Evolutionary conservation across 2,888 invertebrate species (phyloP), one percentile per base, ranked within the genome.

Genomic region (Hecatera dysodea): DNA sequence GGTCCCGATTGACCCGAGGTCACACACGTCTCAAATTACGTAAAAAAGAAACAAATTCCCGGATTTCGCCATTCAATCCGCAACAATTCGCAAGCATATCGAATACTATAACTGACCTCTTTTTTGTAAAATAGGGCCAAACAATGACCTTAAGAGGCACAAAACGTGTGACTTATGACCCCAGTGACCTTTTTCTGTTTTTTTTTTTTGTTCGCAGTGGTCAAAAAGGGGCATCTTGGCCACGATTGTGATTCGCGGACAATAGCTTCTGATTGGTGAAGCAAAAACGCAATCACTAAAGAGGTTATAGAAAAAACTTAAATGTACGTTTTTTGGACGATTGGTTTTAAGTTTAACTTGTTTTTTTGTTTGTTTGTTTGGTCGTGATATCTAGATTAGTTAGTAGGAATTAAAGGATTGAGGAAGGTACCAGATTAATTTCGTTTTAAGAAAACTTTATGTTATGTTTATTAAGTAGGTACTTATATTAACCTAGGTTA

Each of bases 11-110:
- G 95, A 94, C 94, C 95, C 87, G 74, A 76, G 93, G 94, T 95
- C 94, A 91, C 95, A 95, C 95, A 89, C 81, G 83, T 93, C 93
- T 95, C 91, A 50, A 59, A 87, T 95, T 92, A 86, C 95, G 62
- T 59, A 70, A 79, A 81, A 79, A 85, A 86, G 90, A 90, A 87
- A 87, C 91, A 90, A 86, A 90, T 90, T 92, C 90, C 86, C 86
- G 90, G 90, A 93, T 66, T 79, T 76, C 63, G 81, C 87, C 80
- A 83, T 80, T 82, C 75, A 89, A 87, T 81, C 85, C 84, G 74
- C 80, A 81, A 86, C 79, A 89, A 87, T 90, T 92, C 89, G 86
- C 91, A 87, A 87, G 86, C 80, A 67, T 85, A 89, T 88, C 86
- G 80, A 80, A 87, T 85, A 88, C 88, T 88, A 89, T 86, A 86